Evolutionary conservation across 2,797 vertebrate genomes (phyloP).

Genomic region (Coracias cyanogaster): DNA sequence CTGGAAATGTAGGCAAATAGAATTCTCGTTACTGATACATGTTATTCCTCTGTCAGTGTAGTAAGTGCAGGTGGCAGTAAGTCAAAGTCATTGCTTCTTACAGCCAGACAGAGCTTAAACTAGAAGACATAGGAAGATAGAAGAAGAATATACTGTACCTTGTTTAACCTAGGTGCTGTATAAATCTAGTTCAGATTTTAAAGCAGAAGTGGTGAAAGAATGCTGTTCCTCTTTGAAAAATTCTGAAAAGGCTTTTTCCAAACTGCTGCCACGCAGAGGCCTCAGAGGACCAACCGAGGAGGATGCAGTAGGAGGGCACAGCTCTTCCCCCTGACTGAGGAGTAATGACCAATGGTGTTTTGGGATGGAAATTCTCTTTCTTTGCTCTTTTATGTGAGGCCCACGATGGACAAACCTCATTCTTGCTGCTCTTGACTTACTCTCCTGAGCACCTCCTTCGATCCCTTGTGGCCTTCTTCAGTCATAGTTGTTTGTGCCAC

Average conservation of each 20-base stretch:
- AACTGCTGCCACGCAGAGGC: not conserved
- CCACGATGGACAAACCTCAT: not conserved
- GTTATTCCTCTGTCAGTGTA: not conserved
- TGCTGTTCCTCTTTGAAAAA: not conserved
- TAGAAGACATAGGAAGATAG: not conserved
- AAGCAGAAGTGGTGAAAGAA: not conserved
- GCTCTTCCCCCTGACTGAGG: not conserved
- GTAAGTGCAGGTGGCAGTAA: not conserved
- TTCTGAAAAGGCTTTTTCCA: not conserved
- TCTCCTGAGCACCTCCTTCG: not conserved
- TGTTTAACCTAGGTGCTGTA: not conserved
- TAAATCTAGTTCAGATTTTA: not conserved
- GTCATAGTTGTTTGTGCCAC: not conserved
- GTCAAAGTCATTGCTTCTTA: not conserved
- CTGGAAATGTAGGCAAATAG: conserved; percentile 1
- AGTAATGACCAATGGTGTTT: accelerated
- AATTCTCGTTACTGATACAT: not conserved
- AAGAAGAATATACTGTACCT: not conserved
- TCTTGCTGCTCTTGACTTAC: not conserved
- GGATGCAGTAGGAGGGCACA: not conserved
- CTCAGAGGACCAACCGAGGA: not conserved
- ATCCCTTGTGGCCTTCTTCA: not conserved
- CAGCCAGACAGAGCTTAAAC: not conserved
- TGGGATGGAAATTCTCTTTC: not conserved
- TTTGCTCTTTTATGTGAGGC: not conserved